Evolutionary conservation across 2,888 invertebrate species (phyloP).

Genomic region (Macroteleia sp.): DNA sequence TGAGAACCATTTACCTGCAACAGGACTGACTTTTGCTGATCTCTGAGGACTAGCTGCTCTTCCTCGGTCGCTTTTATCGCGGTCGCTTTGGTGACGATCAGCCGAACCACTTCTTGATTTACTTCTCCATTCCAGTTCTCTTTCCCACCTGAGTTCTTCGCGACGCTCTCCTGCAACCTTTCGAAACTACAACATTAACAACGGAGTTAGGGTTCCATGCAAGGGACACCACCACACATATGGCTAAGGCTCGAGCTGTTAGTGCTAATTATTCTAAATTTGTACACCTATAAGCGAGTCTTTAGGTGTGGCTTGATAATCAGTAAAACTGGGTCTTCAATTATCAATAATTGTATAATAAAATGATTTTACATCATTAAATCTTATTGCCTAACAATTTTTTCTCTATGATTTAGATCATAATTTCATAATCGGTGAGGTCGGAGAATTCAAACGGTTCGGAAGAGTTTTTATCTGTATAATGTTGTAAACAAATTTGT

Average conservation of each 20-base stretch:
- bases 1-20: slow-evolving; percentile 56
- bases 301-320: slow-evolving; percentile 49
- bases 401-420: no score
- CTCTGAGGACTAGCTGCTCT: slow-evolving; percentile 79
- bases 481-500: no score
- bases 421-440: no score
- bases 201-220: slow-evolving; percentile 77
- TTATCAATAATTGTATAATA: no score
- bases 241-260: slow-evolving; percentile 70
- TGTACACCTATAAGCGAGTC: slow-evolving; percentile 61
- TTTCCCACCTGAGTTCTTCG: slow-evolving; percentile 81
- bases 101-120: slow-evolving; percentile 81
- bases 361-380: no score
- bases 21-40: slow-evolving; percentile 62
- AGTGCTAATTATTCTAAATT: slow-evolving; percentile 65
- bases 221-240: slow-evolving; percentile 78
- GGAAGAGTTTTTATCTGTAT: no score
- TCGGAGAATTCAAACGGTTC: no score
- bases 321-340: slow-evolving; percentile 51
- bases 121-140: slow-evolving; percentile 83
- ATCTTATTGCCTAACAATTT: no score
- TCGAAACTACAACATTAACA: slow-evolving; percentile 83
- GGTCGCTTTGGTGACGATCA: slow-evolving; percentile 84
- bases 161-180: slow-evolving; percentile 84
- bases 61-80: slow-evolving; percentile 77